phyloP scores from a whole-genome alignment of 2,113 vertebrate species.

The Siniperca knerii region DNA sequence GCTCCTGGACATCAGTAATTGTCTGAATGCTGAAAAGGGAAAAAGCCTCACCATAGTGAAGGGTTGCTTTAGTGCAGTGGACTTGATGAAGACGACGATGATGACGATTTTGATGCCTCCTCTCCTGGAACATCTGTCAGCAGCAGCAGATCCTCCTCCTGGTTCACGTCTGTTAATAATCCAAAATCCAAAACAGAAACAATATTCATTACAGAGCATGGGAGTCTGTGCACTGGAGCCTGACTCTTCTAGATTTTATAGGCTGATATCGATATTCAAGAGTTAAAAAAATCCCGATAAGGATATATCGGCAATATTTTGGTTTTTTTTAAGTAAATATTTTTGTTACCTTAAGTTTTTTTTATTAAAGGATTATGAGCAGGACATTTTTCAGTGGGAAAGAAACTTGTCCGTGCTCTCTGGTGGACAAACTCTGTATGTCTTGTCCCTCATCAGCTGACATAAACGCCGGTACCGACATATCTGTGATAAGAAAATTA shows the following conservation, averaged over 20 bases:
- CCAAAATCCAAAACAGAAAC: background rate
- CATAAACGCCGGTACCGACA: too few relatives aligned
- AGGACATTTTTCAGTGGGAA: background rate
- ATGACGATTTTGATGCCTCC: background rate
- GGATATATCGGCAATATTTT: background rate
- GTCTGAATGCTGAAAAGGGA: too few relatives aligned
- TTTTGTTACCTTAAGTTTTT: background rate
- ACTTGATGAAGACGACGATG: background rate
- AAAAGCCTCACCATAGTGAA: too few relatives aligned
- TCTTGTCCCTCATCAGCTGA: too few relatives aligned
- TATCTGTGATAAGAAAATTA: too few relatives aligned
- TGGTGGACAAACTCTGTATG: background rate
- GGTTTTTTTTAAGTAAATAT: background rate
- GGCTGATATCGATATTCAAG: background rate
- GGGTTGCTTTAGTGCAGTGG: background rate
- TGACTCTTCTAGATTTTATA: too few relatives aligned
- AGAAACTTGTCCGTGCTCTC: background rate
- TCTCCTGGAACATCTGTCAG: background rate
- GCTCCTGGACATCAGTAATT: too few relatives aligned
- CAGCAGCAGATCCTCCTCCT: background rate
- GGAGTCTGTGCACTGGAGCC: background rate
- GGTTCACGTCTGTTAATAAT: background rate
- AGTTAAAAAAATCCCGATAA: too few relatives aligned
- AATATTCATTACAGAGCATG: too few relatives aligned
- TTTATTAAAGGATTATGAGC: background rate